Evolutionary conservation across 2,888 invertebrate species (phyloP), one percentile per base, ranked within the genome.

Genomic region (Drosophila hawaiiensis): DNA sequence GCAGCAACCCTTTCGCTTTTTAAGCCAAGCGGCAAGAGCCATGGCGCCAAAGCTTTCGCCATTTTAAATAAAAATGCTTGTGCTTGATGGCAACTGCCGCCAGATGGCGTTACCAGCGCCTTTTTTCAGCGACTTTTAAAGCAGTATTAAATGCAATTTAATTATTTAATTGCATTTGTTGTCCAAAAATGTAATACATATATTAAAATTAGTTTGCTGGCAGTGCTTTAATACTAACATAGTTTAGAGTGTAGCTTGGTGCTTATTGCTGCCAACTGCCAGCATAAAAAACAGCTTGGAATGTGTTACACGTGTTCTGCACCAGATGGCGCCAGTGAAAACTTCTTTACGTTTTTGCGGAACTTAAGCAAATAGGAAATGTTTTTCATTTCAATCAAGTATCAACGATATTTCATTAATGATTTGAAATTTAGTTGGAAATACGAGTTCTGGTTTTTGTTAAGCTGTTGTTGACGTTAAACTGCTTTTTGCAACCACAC

Each of bases 1-100:
- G 55, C 68, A 49, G 72, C 67, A 85, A 85, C 85, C 89, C 85
- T 89, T 85, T 85, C 84, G 84, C 84, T 89, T 85, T 84, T 89
- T 89, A 76, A 83, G 78, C 76, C 73, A 78, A 83, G 58, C 72
- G 78, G 61, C 66, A 52, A 76, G 76, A 68, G 80, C 78, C 76
- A 82, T 89, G 85, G 89, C 89, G 89, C 85, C 85, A 85, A 85
- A 85, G 85, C 85, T 85, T 85, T 85, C 89, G 85, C 87, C 87
- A 89, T 85, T 85, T 85, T 86, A 85, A 89, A 84, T 85, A 84
- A 88, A 84, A 88, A 88, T 82, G 78, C 64, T 68, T 59, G 76
- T 73, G 84, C 80, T 73, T 84, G 73, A 66, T 22, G 28, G 14
- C 67, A 25, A 29, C 60, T 65, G 61, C 82, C 83, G 70, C 56